Percentiles rank a stretch among this genome's conserved stretches.
These are phyloP conservation scores for Fragum whitleyi DNA, from an alignment of 2,888 invertebrate genomes.

Conservation along the genomic window DNA sequence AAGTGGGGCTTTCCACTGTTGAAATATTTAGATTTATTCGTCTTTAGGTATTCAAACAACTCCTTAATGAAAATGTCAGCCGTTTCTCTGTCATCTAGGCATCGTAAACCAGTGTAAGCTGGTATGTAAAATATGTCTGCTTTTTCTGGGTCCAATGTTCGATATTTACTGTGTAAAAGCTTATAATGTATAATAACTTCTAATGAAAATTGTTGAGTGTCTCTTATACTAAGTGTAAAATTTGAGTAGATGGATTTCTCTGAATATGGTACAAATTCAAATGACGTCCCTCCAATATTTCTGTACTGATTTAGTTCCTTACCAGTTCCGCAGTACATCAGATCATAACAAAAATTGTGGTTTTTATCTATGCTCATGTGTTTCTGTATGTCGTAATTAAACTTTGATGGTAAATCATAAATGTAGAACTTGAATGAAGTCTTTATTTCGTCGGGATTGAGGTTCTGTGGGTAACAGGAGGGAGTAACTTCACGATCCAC, in stretches of 20 bases:
- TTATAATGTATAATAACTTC: slow-evolving; percentile 74
- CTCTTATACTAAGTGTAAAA: slow-evolving; percentile 47
- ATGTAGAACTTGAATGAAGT: slow-evolving; percentile 60
- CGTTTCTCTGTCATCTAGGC: slow-evolving; percentile 48
- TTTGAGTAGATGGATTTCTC: slow-evolving; percentile 1
- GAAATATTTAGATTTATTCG: slow-evolving; percentile 51
- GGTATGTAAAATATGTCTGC: slow-evolving; percentile 76
- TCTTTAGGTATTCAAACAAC: slow-evolving; percentile 56
- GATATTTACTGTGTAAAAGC: slow-evolving; percentile 68
- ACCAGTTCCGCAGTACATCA: slow-evolving; percentile 54
- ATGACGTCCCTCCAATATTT: slow-evolving; percentile 25
- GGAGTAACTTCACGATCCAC: slow-evolving; percentile 17
- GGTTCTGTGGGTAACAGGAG: slow-evolving; percentile 18
- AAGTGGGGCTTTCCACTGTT: slow-evolving; percentile 71
- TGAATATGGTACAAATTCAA: neutral
- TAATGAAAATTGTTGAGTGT: slow-evolving; percentile 71
- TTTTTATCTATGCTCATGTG: slow-evolving; percentile 30
- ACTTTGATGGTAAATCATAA: slow-evolving; percentile 55
- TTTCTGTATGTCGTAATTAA: slow-evolving; percentile 48
- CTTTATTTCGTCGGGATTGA: slow-evolving; percentile 33
- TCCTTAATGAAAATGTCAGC: slow-evolving; percentile 34
- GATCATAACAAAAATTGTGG: slow-evolving; percentile 45
- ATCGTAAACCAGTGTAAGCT: slow-evolving; percentile 67
- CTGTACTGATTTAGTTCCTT: slow-evolving; percentile 41
- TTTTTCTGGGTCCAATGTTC: slow-evolving; percentile 63